Percentiles rank a stretch among this genome's conserved stretches.
Conservation (phyloP, 2,797 vertebrate species). For the Miichthys miiuy region DNA sequence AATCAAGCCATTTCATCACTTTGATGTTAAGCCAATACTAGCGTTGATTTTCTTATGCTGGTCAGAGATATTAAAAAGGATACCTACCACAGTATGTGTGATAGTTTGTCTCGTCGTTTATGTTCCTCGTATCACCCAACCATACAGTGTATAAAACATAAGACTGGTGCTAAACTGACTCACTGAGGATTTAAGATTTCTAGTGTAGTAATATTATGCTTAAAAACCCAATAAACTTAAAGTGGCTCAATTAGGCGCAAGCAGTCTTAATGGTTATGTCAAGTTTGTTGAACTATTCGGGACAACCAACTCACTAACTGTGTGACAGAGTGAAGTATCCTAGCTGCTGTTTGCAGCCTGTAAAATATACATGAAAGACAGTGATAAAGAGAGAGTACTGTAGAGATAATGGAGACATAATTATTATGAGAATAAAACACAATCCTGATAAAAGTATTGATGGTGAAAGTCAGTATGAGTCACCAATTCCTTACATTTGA, state of each 20-base stretch:
- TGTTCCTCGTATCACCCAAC: background rate
- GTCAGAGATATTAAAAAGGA: background rate
- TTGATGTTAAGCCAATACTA: background rate
- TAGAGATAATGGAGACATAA: background rate
- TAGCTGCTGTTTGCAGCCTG: constrained; percentile 35
- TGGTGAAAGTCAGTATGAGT: background rate
- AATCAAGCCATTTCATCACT: background rate
- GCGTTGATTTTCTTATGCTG: background rate
- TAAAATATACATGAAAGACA: constrained; percentile 47
- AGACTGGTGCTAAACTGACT: background rate
- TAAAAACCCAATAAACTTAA: constrained; percentile 11
- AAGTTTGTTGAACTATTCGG: constrained; percentile 39
- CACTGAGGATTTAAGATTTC: background rate
- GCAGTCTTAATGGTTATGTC: constrained; percentile 1
- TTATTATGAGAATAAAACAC: constrained; percentile 11
- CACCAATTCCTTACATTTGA: background rate
- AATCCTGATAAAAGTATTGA: background rate
- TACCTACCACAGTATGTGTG: background rate
- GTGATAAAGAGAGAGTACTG: background rate
- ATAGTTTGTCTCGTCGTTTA: background rate
- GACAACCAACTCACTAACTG: constrained; percentile 14
- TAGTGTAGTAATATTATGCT: background rate
- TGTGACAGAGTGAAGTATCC: constrained; percentile 18
- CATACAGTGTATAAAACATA: background rate
- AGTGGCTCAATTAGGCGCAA: constrained; percentile 21